These are phyloP conservation scores for Epistrophe grossulariae DNA, from an alignment of 2,888 invertebrate genomes.

Conservation along the genomic window DNA sequence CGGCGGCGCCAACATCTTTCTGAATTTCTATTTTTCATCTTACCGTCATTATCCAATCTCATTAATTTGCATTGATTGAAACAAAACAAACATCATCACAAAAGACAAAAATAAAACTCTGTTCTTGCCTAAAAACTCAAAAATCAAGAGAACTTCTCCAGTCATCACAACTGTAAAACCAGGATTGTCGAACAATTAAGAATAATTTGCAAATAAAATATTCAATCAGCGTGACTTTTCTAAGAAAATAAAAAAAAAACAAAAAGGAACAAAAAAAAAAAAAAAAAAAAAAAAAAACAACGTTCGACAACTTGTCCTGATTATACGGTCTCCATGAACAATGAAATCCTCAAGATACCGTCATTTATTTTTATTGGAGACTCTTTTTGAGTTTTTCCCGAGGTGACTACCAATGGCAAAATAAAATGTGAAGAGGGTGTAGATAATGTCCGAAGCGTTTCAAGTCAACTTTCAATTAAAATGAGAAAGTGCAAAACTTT, in stretches of 20 bases:
- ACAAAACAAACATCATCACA: neutral
- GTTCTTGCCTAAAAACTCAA: constrained; percentile 1
- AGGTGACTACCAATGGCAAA: constrained; percentile 18
- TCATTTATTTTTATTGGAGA: constrained; percentile 46
- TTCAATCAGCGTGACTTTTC: constrained; percentile 60
- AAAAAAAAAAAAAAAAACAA: constrained; percentile 6
- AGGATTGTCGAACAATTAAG: constrained; percentile 51
- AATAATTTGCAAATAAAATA: constrained; percentile 58
- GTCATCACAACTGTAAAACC: neutral
- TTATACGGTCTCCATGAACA: constrained; percentile 49
- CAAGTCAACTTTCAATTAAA: constrained; percentile 69
- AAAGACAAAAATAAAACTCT: neutral
- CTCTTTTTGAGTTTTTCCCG: constrained; percentile 43
- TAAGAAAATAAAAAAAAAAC: constrained; percentile 3
- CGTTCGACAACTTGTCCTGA: constrained; percentile 57
- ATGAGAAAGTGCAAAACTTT: constrained; percentile 64
- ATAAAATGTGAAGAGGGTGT: constrained; percentile 27
- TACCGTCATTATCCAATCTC: neutral
- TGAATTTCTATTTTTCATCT: neutral
- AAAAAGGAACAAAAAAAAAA: neutral
- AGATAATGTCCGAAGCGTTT: constrained; percentile 52
- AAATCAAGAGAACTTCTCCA: constrained; percentile 4
- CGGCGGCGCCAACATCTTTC: neutral
- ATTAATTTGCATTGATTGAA: constrained; percentile 13
- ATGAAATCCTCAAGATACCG: constrained; percentile 46